Percentiles rank a stretch among this genome's conserved stretches.
Conservation (phyloP, 1,140 invertebrate genomes). For the Eulimnadia texana region DNA sequence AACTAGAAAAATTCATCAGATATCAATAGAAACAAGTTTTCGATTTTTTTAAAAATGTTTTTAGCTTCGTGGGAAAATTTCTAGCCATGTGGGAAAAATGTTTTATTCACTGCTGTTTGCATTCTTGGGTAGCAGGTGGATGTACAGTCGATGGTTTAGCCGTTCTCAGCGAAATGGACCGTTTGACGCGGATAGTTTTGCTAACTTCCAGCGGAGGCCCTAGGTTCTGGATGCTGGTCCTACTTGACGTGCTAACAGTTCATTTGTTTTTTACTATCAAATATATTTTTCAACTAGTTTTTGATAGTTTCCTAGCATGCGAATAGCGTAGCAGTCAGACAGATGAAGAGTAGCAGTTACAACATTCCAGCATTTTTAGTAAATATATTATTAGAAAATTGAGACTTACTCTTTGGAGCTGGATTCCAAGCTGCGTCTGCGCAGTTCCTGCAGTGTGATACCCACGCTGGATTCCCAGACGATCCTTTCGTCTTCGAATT, state of each 20-base stretch:
- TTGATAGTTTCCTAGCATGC: too few relatives aligned
- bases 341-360: too few relatives aligned
- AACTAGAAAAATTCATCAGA: too few relatives aligned
- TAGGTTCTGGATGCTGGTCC: not conserved
- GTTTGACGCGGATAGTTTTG: not conserved
- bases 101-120: not conserved
- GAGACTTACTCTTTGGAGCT: slow-evolving; percentile 65
- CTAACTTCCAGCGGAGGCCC: too few relatives aligned
- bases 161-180: not conserved
- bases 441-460: slow-evolving; percentile 68
- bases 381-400: slow-evolving; percentile 25
- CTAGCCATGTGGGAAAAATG: too few relatives aligned
- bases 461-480: slow-evolving; percentile 81
- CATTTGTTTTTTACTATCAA: not conserved
- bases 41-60: too few relatives aligned
- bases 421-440: slow-evolving; percentile 64
- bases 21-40: too few relatives aligned
- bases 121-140: not conserved
- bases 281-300: too few relatives aligned
- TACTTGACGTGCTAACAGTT: not conserved
- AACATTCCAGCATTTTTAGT: too few relatives aligned
- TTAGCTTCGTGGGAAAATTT: too few relatives aligned
- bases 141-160: not conserved
- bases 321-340: too few relatives aligned
- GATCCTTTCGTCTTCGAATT: slow-evolving; percentile 71